A percentile compares a stretch with the other conserved stretches of the same genome.
These are phyloP conservation scores for Chlorops oryzae DNA, from an alignment of 1,140 invertebrate genomes.

Conservation along the genomic window DNA sequence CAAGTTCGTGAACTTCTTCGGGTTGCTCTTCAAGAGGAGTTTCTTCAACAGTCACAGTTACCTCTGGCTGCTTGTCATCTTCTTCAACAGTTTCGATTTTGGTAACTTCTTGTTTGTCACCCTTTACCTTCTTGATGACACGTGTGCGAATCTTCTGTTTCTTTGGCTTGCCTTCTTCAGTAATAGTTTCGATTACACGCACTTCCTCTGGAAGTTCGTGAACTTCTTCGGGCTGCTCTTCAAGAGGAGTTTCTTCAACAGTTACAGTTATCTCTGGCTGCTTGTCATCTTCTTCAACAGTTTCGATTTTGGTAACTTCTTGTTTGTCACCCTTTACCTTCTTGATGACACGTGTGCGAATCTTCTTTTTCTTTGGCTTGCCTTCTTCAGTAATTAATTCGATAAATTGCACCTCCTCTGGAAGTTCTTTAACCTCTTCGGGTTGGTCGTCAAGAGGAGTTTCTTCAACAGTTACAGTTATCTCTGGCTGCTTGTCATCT, in stretches of 20 bases:
- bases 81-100: conserved; percentile 51
- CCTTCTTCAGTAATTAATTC: conserved; percentile 28
- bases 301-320: conserved; percentile 49
- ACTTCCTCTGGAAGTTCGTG: conserved; percentile 46
- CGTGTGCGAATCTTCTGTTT: conserved; percentile 35
- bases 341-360: conserved; percentile 39
- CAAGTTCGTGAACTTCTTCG: conserved; percentile 17
- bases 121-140: conserved; percentile 46
- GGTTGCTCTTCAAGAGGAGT: conserved; percentile 18
- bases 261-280: conserved; percentile 25
- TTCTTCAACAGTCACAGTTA: conserved; percentile 29
- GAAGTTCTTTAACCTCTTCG: conserved; percentile 40
- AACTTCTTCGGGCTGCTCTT: conserved; percentile 18
- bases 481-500: conserved; percentile 44
- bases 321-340: conserved; percentile 47
- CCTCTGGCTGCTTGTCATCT: conserved; percentile 46
- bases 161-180: conserved; percentile 26
- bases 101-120: conserved; percentile 47
- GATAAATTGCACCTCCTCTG: conserved; percentile 37
- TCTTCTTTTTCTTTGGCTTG: conserved; percentile 28
- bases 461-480: conserved; percentile 24
- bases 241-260: conserved; percentile 18
- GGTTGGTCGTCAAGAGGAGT: conserved; percentile 15
- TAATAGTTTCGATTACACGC: conserved; percentile 28
- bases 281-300: conserved; percentile 48